These are phyloP conservation scores for Globodera ellingtonae DNA, from an alignment of 1,140 invertebrate genomes.

Conservation along the genomic window DNA sequence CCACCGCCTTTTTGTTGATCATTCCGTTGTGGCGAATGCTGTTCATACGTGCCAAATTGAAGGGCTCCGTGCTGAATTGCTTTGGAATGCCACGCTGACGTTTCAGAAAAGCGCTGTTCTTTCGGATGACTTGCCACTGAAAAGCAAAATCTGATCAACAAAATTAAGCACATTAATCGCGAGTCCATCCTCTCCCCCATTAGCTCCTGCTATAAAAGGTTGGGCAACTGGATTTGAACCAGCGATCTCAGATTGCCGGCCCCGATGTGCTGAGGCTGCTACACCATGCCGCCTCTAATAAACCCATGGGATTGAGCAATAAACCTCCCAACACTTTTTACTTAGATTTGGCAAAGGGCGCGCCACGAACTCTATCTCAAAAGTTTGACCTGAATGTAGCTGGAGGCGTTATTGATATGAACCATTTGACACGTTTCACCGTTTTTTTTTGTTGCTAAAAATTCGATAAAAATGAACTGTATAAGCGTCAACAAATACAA, in stretches of 20 bases:
- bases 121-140: conserved; percentile 45
- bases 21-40: conserved; percentile 43
- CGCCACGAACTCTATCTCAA: too few relatives aligned
- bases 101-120: conserved; percentile 44
- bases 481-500: not conserved
- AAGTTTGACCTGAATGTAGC: conserved; percentile 18
- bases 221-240: too few relatives aligned
- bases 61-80: conserved; percentile 43
- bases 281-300: too few relatives aligned
- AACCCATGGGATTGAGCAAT: too few relatives aligned
- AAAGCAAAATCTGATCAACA: conserved; percentile 9
- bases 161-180: not conserved
- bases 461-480: not conserved
- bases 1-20: conserved; percentile 45
- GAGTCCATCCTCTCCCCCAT: not conserved
- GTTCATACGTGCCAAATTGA: conserved; percentile 42
- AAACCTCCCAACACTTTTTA: too few relatives aligned
- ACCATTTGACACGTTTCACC: not conserved
- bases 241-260: too few relatives aligned
- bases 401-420: conserved; percentile 17
- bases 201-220: too few relatives aligned
- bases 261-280: too few relatives aligned
- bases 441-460: not conserved
- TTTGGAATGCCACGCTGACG: conserved; percentile 47
- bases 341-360: too few relatives aligned